Evolutionary conservation across 1,140 invertebrate genomes (phyloP), one percentile per base, ranked within the genome.

Genomic region (Cardiocondyla obscurior): DNA sequence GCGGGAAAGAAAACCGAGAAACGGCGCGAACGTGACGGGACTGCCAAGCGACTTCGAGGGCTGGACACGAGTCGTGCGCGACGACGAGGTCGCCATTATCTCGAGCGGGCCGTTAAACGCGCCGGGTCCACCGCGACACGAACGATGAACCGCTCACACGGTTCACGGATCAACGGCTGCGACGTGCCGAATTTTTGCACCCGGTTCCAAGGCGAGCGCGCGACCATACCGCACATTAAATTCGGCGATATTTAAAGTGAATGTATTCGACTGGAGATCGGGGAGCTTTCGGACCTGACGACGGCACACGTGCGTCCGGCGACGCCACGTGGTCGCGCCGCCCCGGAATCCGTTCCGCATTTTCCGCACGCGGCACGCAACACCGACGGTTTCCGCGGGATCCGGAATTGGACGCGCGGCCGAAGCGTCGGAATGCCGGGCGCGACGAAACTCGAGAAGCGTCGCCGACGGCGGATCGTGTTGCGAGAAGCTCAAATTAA

Each of bases 141-240:
- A 46, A 85, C 51, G 42, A 14, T 42, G 49, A 39, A 46, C 51
- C 2, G 55, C 51, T 85, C 81, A 65, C 62, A 39, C 72, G 81
- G 83, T 83, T 87, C 64, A 87, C 84, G 85, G 85, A 86, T 87
- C 84, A 86, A 87, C 81, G 85, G 64, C 19, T 81, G 58, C 44
- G 60, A 67, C 33, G 36, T 53, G 30, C 39, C 79, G 79, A 85
- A 51, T 70, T 82, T 67, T 85, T 76, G 73, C 64, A 84, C 82
- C n/a, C n/a, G n/a, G n/a, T n/a, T n/a, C n/a, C n/a, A n/a, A n/a
- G n/a, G n/a, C n/a, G n/a, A n/a, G n/a, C n/a, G n/a, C n/a, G n/a
- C n/a, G n/a, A n/a, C n/a, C n/a, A n/a, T n/a, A n/a, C n/a, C n/a
- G n/a, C n/a, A n/a, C n/a, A n/a, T n/a, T n/a, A n/a, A n/a, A n/a